Base-by-base conservation (phyloP, 1,140 invertebrate species). In the Aphaenogaster ashmeadi region DNA sequence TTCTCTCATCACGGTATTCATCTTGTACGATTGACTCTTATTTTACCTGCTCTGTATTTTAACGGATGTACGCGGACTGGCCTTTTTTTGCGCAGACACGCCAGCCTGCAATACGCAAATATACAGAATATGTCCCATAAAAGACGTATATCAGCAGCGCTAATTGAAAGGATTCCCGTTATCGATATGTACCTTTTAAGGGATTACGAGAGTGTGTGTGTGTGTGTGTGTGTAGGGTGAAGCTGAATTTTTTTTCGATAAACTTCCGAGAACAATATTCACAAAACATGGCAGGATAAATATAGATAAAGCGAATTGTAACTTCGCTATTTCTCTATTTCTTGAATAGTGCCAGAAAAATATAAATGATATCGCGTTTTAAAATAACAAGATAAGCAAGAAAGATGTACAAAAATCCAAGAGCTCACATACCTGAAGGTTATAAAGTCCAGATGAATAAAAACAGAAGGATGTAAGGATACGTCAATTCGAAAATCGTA, bases 21-120 rank as follows among this genome's bases (percentile, higher is more conserved):
- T 44, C 52, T 83, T 74, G 58, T 87, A 87, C 74, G 47, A 90
- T 91, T 66, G 47, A 92, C 21, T 38, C 44, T 75, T 62, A 74
- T 72, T 56, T 83, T 83, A 50, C 13, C 27, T 47, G 60, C 56
- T 69, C 69, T 89, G 58, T 54, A n/a, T 90, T 85, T 91, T 74
- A 79, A 84, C 13, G n/a, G 15, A 50, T 36, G n/a, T 52, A 36
- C 36, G 64, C 52, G 47, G 38, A 81, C 47, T 81, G 47, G 21
- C 8, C n/a, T 58, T 67, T 44, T 27, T 18, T 71, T 81, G 44
- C 38, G 38, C 36, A 13, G 15, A 38, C 33, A n/a, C 27, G 62
- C 27, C 27, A 80, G 38, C 6, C 27, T 83, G 27, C 11, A 41
- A 60, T 27, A 36, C 27, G 52, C 54, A 11, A 5, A 41, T 74